Percentiles rank a stretch among this genome's conserved stretches.
Evolutionary conservation across 2,113 vertebrate genomes (phyloP).

Genomic region (Dasypus novemcinctus): DNA sequence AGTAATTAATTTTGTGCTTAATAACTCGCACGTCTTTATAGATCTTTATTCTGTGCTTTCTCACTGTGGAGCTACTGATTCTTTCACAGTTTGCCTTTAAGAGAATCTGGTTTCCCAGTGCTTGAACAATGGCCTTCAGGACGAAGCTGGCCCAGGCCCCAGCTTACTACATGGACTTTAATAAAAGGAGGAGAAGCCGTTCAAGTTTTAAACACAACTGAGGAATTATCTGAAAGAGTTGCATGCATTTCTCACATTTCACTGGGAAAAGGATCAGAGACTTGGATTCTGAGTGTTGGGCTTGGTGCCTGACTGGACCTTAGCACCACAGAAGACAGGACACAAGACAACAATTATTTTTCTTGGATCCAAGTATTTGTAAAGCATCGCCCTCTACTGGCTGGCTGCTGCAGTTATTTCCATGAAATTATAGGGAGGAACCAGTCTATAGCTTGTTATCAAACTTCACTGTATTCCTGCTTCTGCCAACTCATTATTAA

Average conservation of each 20-base stretch:
- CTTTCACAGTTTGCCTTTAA: background rate
- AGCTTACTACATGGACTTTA: background rate
- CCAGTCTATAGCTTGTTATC: background rate
- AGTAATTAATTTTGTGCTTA: background rate
- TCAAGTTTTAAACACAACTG: background rate
- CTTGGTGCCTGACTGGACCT: background rate
- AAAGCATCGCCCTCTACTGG: constrained; percentile 27
- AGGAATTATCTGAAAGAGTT: background rate
- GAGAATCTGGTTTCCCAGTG: background rate
- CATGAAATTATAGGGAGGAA: background rate
- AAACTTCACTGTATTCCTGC: background rate
- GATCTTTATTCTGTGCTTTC: background rate
- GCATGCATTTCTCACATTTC: background rate
- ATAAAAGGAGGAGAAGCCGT: background rate
- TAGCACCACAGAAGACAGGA: background rate
- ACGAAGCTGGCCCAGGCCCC: background rate
- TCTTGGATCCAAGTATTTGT: background rate
- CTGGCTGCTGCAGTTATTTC: background rate
- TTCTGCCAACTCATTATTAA: background rate
- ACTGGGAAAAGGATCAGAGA: background rate
- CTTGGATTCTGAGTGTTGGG: background rate
- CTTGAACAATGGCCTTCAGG: background rate
- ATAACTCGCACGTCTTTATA: background rate
- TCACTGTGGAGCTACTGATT: background rate
- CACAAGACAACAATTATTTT: background rate